Evolutionary conservation across 2,888 invertebrate species (phyloP), one percentile per base, ranked within the genome.

Genomic region (Drosophila melanosoma): DNA sequence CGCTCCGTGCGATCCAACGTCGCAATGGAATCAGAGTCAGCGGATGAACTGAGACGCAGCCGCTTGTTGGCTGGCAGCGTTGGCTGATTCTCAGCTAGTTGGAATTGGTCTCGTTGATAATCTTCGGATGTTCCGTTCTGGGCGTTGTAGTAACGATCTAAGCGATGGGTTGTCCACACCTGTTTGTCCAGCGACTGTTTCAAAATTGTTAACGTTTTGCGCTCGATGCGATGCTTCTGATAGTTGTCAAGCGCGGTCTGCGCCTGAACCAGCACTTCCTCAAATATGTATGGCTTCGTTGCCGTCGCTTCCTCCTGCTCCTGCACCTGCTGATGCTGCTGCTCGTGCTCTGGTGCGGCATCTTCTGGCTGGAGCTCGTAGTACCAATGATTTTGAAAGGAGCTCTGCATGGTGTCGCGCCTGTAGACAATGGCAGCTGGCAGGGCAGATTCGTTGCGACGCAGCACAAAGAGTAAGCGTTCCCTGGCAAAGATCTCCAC

Each of bases 371-470:
- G 79, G 20, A 67, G 75, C 4, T 79, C 76, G 29, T 74, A 89
- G 36, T 76, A 87, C 85, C 85, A 85, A 26, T 58, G 58, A 6
- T 42, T 38, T 5, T 65, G 52, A 15, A 70, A 89, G 33, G 12
- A 15, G 0, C 15, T 45, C 32, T 54, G 64, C 56, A 87, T 33
- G 0, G 73, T 81, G 8, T 35, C 15, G 0, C 33, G 49, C 1
- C 33, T 52, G 54, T 92, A 93, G 40, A 93, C 90, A 8, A 93
- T 67, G 53, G 83, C 81, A 0, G 56, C 26, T 0, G 92, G 90
- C 10, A 91, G 49, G 2, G 15, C 4, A 1, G 29, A 26, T 7
- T 17, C n/a, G 11, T 36, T 56, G 20, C 35, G 59, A 0, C 54
- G 61, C 5, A 92, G 57, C 7, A 68, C 36, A 7, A 42, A 36